Evolutionary conservation across 2,797 vertebrate species (phyloP).

Genomic region (Hybognathus amarus): DNA sequence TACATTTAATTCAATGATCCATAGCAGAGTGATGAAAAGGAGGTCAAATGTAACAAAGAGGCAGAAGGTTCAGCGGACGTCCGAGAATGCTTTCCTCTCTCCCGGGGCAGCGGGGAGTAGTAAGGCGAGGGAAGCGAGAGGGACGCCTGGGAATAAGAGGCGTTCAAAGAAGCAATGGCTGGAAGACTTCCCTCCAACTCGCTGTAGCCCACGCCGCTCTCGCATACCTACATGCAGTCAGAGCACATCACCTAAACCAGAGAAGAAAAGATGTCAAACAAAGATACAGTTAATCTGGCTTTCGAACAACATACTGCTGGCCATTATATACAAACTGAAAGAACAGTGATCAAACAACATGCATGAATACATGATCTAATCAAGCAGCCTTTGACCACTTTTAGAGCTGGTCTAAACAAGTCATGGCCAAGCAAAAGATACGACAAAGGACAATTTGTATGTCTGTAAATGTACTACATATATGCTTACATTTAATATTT

Average conservation of each 20-base stretch:
- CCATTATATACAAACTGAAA: neutral
- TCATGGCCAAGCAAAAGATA: neutral
- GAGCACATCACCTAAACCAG: conserved; percentile 51
- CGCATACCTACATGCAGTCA: conserved; percentile 74
- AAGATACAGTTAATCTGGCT: neutral
- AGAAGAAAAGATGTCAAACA: neutral
- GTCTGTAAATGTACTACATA: neutral
- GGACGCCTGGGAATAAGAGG: conserved; percentile 81
- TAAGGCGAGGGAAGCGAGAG: conserved; percentile 76
- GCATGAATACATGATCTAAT: neutral
- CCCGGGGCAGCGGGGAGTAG: conserved; percentile 69
- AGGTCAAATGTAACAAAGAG: conserved; percentile 98
- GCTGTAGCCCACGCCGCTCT: conserved; percentile 75
- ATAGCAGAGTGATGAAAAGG: conserved; percentile 93
- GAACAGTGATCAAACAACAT: neutral
- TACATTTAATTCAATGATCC: conserved; percentile 97
- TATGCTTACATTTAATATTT: neutral
- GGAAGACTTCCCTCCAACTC: conserved; percentile 87
- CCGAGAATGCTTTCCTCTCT: conserved; percentile 84
- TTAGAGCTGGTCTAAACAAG: neutral
- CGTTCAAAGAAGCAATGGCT: conserved; percentile 85
- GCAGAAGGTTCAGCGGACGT: conserved; percentile 96
- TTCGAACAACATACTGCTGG: neutral
- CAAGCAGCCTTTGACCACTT: conserved; percentile 12
- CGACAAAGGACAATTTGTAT: neutral